Evolutionary conservation across 2,113 vertebrate species (phyloP), one percentile per base, ranked within the genome.

Genomic region (Laticauda colubrina): DNA sequence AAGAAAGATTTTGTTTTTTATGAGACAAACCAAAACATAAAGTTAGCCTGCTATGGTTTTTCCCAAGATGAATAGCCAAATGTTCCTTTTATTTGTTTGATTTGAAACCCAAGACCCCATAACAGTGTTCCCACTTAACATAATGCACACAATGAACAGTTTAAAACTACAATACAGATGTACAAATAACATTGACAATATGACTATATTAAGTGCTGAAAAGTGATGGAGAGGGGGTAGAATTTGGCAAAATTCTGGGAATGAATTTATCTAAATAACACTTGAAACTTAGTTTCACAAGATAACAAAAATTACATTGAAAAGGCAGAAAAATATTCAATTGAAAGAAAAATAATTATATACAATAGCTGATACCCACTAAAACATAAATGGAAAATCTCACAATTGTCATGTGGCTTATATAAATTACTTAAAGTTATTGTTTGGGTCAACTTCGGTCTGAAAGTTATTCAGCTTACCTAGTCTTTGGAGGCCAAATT

Each of bases 401-500:
- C n/a, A 34, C 18, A 5, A 26, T 18, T 55, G 20, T 34, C 2
- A 45, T 29, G 39, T 75, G n/a, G 18, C 39, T 34, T 43, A 81
- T 55, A 43, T 34, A 81, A 85, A 56, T 85, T 45, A 39, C 11
- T 55, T 23, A 85, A 39, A n/a, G 15, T 9, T 55, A 39, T 39
- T 55, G 12, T 57, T 23, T 5, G 39, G 86, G 45, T 14, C 51
- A 53, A 51, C 24, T 45, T 87, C 26, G 26, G 85, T 51, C 24
- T 29, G 45, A 51, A 51, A 51, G 24, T 34, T 21, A 55, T 7
- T 89, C 18, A 87, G 96, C 96, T 98, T 98, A 99, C 99, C 99
- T 3, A 99, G 97, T 96, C 99, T 98, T 97, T 99, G 99, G 91
- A 99, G 98, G 96, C 99, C 99, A 91, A 99, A 99, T 95, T 99